These are phyloP conservation scores for Macroramphosus scolopax DNA, from an alignment of 2,797 vertebrate genomes.

Conservation along the genomic window DNA sequence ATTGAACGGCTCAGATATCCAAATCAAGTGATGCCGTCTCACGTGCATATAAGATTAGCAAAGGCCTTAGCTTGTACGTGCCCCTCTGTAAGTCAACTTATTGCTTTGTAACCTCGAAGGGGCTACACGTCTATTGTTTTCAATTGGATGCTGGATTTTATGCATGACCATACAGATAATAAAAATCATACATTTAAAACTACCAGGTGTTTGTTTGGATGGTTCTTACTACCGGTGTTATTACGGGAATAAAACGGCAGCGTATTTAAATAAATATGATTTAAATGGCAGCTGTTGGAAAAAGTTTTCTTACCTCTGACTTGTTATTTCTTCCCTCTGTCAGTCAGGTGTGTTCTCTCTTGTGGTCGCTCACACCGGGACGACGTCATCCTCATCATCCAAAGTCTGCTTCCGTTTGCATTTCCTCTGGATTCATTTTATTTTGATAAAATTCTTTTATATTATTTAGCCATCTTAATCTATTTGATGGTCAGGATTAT, in stretches of 20 bases:
- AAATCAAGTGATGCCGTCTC: conserved; percentile 65
- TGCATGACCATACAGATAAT: conserved; percentile 97
- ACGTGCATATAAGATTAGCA: conserved; percentile 67
- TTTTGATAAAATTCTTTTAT: no score
- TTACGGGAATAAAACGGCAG: conserved; percentile 83
- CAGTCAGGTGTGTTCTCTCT: background rate
- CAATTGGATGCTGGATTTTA: conserved; percentile 97
- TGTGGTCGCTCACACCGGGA: no score
- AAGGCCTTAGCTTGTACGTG: conserved; percentile 88
- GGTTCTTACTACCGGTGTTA: conserved; percentile 93
- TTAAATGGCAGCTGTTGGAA: conserved; percentile 76
- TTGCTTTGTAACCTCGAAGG: conserved; percentile 89
- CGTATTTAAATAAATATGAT: conserved; percentile 90
- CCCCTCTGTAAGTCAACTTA: conserved; percentile 79
- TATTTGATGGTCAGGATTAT: no score
- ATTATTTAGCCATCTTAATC: no score
- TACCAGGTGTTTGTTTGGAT: conserved; percentile 86
- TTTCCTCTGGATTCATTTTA: no score
- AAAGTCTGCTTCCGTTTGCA: no score
- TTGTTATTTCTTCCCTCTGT: background rate
- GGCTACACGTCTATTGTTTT: conserved; percentile 89
- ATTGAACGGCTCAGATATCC: conserved; percentile 69
- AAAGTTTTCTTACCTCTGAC: conserved; percentile 7
- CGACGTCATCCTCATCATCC: no score
- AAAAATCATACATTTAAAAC: conserved; percentile 89